Evolutionary conservation across 2,797 vertebrate genomes (phyloP).

Genomic region (Centroberyx gerrardi): DNA sequence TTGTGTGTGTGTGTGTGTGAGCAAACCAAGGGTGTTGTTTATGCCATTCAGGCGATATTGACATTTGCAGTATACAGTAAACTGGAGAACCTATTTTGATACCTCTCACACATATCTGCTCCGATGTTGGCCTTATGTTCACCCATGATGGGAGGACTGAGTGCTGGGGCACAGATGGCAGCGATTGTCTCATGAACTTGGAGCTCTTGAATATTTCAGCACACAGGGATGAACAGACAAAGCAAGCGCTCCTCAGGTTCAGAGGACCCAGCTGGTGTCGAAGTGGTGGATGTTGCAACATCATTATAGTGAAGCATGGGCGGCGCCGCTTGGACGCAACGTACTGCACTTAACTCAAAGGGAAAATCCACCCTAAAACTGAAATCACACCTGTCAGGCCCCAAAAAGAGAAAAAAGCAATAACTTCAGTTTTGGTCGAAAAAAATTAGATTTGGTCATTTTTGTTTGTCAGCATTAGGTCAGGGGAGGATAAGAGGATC

Average conservation of each 20-base stretch:
- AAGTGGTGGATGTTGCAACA: conserved; percentile 31
- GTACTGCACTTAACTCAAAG: neutral
- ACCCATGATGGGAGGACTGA: conserved; percentile 71
- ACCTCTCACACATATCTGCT: conserved; percentile 68
- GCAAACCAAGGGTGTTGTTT: conserved; percentile 64
- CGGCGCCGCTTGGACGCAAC: conserved; percentile 25
- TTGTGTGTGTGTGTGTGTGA: conserved; percentile 32
- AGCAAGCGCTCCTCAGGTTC: conserved; percentile 57
- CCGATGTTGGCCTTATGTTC: conserved; percentile 75
- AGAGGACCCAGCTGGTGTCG: conserved; percentile 65
- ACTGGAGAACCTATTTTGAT: conserved; percentile 68
- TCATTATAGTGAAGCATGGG: conserved; percentile 44
- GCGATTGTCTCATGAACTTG: conserved; percentile 72
- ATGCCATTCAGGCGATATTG: conserved; percentile 72
- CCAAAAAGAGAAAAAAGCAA: conserved; percentile 16
- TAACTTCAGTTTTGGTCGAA: conserved; percentile 43
- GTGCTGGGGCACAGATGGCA: conserved; percentile 74
- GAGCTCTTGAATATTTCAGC: conserved; percentile 80
- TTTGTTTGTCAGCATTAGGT: conserved; percentile 61
- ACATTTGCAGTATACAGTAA: conserved; percentile 64
- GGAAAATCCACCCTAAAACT: conserved; percentile 25
- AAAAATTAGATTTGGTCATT: conserved; percentile 53
- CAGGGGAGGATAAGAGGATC: conserved; percentile 63
- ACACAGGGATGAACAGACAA: conserved; percentile 66
- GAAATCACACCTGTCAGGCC: conserved; percentile 32